Evolutionary conservation across 2,888 invertebrate species (phyloP).

Genomic region (Cantharis flavilabris): DNA sequence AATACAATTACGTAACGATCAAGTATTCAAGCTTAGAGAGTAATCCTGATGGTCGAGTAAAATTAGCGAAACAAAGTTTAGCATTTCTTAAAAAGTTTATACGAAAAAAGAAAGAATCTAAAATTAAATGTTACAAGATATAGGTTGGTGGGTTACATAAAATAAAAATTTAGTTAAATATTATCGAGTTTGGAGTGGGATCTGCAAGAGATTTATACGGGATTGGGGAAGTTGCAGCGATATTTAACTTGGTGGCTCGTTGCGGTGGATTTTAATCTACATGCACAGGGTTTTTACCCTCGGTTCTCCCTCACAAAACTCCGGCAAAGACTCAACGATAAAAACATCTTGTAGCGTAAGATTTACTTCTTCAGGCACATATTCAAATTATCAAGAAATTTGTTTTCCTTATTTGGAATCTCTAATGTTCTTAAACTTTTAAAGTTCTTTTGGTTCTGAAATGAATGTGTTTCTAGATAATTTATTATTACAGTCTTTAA

Average conservation of each 20-base stretch:
- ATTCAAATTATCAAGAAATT: conserved; percentile 61
- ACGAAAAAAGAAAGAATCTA: background rate
- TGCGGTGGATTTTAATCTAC: conserved; percentile 58
- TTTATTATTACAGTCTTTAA: conserved; percentile 23
- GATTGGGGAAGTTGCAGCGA: conserved; percentile 49
- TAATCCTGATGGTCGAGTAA: background rate
- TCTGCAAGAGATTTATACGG: conserved; percentile 55
- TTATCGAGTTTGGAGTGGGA: conserved; percentile 53
- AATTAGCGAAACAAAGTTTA: background rate
- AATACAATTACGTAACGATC: background rate
- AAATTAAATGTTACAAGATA: conserved; percentile 20
- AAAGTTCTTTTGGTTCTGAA: conserved; percentile 38
- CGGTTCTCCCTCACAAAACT: conserved; percentile 50
- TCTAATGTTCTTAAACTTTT: conserved; percentile 49
- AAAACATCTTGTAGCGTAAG: conserved; percentile 59
- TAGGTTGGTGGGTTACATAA: conserved; percentile 49
- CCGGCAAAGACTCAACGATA: conserved; percentile 54
- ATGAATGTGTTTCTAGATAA: conserved; percentile 42
- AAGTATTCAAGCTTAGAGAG: background rate
- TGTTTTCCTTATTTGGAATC: conserved; percentile 57
- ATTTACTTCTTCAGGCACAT: conserved; percentile 58
- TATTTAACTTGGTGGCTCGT: conserved; percentile 55
- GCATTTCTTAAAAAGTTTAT: background rate
- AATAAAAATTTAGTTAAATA: conserved; percentile 57
- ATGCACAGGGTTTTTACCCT: conserved; percentile 57